Evolutionary conservation across 2,113 vertebrate species (phyloP), one percentile per base, ranked within the genome.

Genomic region (Hippoglossus stenolepis): DNA sequence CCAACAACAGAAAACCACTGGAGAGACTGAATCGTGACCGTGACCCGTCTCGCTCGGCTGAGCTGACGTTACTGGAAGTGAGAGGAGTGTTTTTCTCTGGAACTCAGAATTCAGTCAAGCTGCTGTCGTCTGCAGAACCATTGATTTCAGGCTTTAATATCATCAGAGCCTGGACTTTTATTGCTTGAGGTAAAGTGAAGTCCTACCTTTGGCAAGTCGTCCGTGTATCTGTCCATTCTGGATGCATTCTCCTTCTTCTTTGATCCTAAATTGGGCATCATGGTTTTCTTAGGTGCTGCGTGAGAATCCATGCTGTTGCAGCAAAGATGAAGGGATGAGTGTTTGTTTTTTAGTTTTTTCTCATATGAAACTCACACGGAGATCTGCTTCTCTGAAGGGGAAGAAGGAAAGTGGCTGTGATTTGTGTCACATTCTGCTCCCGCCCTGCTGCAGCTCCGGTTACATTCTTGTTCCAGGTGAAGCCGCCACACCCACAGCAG

Each of bases 121-220:
- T 43, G 9, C 8, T 3, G 38, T 12, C 10, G 69, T n/a, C n/a
- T 63, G 54, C 38, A 61, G 17, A 69, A 49, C 28, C 47, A 38
- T 2, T 62, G 11, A 56, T 65, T 78, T 63, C 9, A 59, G 3
- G 18, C n/a, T 65, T 38, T 58, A 5, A 23, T 13, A 21, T 53
- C 20, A 53, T 20, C 51, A 18, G 51, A 49, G 5, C 15, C 4
- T 49, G 13, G 38, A 28, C 17, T 18, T 12, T 1, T 3, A 8
- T 38, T 2, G 35, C 35, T 13, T 3, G 40, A 12, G 40, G 2
- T 43, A 10, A 62, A 21, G 1, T 40, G 2, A n/a, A 68, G 14
- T 86, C 88, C 74, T 85, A 93, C 92, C 91, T 92, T 85, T 14
- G 91, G 91, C 23, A 92, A 1, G 38, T 77, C 51, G 1, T 56